Evolutionary conservation across 2,888 invertebrate genomes (phyloP).

Genomic region (Ennomos fuscantarius): DNA sequence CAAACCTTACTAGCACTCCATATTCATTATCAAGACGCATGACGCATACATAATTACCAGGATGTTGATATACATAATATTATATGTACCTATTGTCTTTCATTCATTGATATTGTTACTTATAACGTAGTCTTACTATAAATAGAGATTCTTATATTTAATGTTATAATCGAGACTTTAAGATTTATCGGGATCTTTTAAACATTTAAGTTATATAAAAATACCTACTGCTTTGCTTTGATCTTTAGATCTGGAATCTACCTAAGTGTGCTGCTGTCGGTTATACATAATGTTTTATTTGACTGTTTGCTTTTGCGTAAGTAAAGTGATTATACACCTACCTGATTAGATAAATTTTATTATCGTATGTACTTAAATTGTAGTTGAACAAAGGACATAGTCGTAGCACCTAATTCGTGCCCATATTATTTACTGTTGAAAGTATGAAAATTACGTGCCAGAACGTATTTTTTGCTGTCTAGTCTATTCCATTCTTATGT

Average conservation of each 20-base stretch:
- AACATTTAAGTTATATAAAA: constrained; percentile 34
- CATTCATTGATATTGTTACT: constrained; percentile 61
- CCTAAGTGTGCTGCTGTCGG: neutral
- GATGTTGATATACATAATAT: constrained; percentile 61
- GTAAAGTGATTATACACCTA: too few species aligned
- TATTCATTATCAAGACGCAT: constrained; percentile 47
- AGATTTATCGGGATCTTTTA: constrained; percentile 41
- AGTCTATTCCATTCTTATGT: too few species aligned
- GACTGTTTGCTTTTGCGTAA: too few species aligned
- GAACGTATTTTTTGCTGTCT: too few species aligned
- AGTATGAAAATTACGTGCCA: too few species aligned
- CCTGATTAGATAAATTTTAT: too few species aligned
- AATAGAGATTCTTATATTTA: constrained; percentile 56
- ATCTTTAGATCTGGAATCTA: constrained; percentile 16
- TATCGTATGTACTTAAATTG: too few species aligned
- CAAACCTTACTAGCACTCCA: constrained; percentile 20
- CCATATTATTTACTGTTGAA: too few species aligned
- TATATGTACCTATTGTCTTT: constrained; percentile 52
- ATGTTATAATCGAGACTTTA: constrained; percentile 50
- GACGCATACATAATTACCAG: constrained; percentile 68
- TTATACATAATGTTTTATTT: too few species aligned
- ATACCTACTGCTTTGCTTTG: constrained; percentile 27
- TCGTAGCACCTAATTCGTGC: too few species aligned
- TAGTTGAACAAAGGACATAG: too few species aligned
- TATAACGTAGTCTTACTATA: constrained; percentile 49